phyloP scores from a whole-genome alignment of 2,113 vertebrate species.

The Heliornis fulica region DNA sequence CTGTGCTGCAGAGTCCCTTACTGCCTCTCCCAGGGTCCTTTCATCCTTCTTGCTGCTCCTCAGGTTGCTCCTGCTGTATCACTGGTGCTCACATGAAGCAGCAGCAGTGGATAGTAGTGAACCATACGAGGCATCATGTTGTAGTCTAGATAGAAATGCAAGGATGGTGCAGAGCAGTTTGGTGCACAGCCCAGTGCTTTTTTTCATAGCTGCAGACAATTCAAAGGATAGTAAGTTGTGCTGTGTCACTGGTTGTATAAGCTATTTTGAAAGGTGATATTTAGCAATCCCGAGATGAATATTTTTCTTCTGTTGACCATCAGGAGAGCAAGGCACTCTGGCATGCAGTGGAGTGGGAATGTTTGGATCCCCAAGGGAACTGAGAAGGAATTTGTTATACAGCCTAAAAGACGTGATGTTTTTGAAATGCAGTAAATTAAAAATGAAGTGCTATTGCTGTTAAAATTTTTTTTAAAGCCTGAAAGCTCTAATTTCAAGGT shows the following conservation, averaged over 20 bases:
- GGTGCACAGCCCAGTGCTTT: background rate
- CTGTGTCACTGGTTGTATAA: background rate
- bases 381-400: background rate
- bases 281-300: background rate
- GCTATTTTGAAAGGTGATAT: background rate
- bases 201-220: background rate
- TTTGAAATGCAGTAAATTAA: background rate
- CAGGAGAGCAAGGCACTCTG: background rate
- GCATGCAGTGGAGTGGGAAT: background rate
- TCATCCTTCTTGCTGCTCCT: too few relatives aligned
- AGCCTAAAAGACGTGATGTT: background rate
- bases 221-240: background rate
- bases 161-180: background rate
- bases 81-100: too few relatives aligned
- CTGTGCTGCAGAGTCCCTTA: too few relatives aligned
- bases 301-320: background rate
- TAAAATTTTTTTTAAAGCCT: background rate
- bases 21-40: too few relatives aligned
- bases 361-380: conserved; percentile 3
- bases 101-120: too few relatives aligned
- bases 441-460: background rate
- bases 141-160: background rate
- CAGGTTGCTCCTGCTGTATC: too few relatives aligned
- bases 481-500: background rate
- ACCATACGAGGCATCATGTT: too few relatives aligned